Evolutionary conservation across 1,140 invertebrate species (phyloP).

Genomic region (Aphelinus certus): DNA sequence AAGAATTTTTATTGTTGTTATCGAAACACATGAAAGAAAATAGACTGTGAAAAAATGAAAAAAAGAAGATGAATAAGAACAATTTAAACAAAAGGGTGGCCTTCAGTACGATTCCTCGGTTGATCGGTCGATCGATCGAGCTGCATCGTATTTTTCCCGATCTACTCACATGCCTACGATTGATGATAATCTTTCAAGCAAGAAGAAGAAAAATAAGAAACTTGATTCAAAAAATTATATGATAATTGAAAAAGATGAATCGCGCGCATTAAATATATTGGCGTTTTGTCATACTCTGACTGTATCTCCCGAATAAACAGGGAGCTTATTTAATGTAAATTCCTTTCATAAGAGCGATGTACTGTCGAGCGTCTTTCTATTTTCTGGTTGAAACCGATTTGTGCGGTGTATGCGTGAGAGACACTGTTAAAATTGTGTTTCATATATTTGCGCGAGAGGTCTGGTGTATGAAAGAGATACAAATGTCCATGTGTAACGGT

Average conservation of each 20-base stretch:
- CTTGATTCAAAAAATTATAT: slow-evolving; percentile 7
- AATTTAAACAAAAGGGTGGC: slow-evolving; percentile 54
- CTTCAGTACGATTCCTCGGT: slow-evolving; percentile 59
- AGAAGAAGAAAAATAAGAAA: slow-evolving; percentile 4
- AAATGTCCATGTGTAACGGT: slow-evolving; percentile 35
- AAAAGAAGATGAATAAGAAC: slow-evolving; percentile 11
- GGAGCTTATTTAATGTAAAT: slow-evolving; percentile 46
- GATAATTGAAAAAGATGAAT: slow-evolving; percentile 29
- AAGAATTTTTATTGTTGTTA: slow-evolving; percentile 65
- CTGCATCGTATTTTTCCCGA: slow-evolving; percentile 36
- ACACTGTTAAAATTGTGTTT: slow-evolving; percentile 40
- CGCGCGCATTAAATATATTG: slow-evolving; percentile 39
- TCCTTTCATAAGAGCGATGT: slow-evolving; percentile 48
- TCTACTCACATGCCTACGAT: slow-evolving; percentile 34
- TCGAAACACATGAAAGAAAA: slow-evolving; percentile 59
- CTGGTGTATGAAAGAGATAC: slow-evolving; percentile 39
- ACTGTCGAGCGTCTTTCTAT: slow-evolving; percentile 53
- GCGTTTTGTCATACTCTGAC: slow-evolving; percentile 43
- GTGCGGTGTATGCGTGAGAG: slow-evolving; percentile 33
- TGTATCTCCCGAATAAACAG: slow-evolving; percentile 42
- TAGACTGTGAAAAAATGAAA: slow-evolving; percentile 59
- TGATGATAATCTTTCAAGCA: slow-evolving; percentile 39
- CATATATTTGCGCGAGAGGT: slow-evolving; percentile 28
- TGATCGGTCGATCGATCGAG: slow-evolving; percentile 41
- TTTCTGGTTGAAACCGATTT: slow-evolving; percentile 50